A percentile compares a stretch with the other conserved stretches of the same genome.
These are phyloP conservation scores for Rosalia funebris DNA, from an alignment of 2,888 invertebrate species.

Conservation along the genomic window DNA sequence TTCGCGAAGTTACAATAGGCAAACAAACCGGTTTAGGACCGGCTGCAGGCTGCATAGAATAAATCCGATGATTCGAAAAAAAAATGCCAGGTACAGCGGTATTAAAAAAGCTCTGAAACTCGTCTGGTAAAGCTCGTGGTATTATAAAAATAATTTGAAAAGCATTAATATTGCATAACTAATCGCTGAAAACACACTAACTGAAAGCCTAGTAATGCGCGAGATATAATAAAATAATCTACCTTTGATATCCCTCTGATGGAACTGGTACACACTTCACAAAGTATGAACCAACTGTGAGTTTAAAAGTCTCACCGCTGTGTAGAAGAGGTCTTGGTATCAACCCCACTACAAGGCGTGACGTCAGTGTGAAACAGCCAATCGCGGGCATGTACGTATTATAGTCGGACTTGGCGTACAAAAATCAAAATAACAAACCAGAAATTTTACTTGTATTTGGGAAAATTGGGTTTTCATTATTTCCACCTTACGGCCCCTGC, in stretches of 20 bases:
- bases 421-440: slow-evolving; percentile 31
- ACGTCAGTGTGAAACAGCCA: slow-evolving; percentile 58
- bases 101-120: slow-evolving; percentile 12
- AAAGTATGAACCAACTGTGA: slow-evolving; percentile 59
- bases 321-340: slow-evolving; percentile 58
- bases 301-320: slow-evolving; percentile 51
- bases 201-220: slow-evolving; percentile 20
- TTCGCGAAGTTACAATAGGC: too few relatives aligned
- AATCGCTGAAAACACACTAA: slow-evolving; percentile 34
- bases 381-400: slow-evolving; percentile 54
- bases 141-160: slow-evolving; percentile 20
- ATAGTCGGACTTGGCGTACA: slow-evolving; percentile 31
- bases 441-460: slow-evolving; percentile 27
- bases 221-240: slow-evolving; percentile 21
- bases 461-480: slow-evolving; percentile 8
- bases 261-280: slow-evolving; percentile 57
- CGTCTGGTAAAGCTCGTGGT: background rate
- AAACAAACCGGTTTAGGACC: too few relatives aligned
- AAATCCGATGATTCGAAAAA: slow-evolving; percentile 4
- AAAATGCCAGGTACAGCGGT: background rate
- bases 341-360: slow-evolving; percentile 56
- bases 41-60: too few relatives aligned
- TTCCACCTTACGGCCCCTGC: background rate
- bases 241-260: slow-evolving; percentile 19
- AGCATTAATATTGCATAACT: slow-evolving; percentile 29